Evolutionary conservation across 2,797 vertebrate species (phyloP).

Genomic region (Lepus oiostolus): DNA sequence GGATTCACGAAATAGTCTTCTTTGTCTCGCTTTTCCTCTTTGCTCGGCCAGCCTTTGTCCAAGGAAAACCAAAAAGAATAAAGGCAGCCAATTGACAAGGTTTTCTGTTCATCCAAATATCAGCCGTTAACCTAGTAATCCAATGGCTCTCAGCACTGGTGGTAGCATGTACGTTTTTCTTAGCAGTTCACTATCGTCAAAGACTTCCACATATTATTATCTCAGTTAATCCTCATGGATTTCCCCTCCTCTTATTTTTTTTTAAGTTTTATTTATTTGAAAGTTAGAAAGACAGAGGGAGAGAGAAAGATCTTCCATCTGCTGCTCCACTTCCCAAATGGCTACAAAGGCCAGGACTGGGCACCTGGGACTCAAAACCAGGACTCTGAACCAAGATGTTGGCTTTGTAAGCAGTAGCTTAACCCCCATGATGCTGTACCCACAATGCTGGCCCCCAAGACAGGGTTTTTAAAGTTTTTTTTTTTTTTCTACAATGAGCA

Average conservation of each 20-base stretch:
- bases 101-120: conserved; percentile 83
- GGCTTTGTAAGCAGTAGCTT: too few species aligned
- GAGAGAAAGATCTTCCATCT: too few species aligned
- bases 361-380: too few species aligned
- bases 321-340: too few species aligned
- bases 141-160: neutral
- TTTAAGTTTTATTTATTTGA: too few species aligned
- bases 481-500: neutral
- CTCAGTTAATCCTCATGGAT: neutral
- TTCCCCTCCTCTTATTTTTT: too few species aligned
- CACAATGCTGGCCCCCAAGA: neutral
- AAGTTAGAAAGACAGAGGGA: too few species aligned
- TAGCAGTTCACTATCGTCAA: conserved; percentile 28
- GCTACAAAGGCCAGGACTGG: too few species aligned
- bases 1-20: conserved; percentile 75
- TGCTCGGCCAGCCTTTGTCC: conserved; percentile 79
- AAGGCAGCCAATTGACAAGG: conserved; percentile 80
- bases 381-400: too few species aligned
- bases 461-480: neutral
- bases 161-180: neutral
- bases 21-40: conserved; percentile 81
- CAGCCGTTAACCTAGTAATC: conserved; percentile 87
- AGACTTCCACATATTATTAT: neutral
- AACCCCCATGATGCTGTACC: too few species aligned
- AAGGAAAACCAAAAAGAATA: conserved; percentile 85